Percentiles rank a stretch among this genome's conserved stretches.
Conservation (phyloP, 2,113 vertebrate species). For the Boleophthalmus pectinirostris region DNA sequence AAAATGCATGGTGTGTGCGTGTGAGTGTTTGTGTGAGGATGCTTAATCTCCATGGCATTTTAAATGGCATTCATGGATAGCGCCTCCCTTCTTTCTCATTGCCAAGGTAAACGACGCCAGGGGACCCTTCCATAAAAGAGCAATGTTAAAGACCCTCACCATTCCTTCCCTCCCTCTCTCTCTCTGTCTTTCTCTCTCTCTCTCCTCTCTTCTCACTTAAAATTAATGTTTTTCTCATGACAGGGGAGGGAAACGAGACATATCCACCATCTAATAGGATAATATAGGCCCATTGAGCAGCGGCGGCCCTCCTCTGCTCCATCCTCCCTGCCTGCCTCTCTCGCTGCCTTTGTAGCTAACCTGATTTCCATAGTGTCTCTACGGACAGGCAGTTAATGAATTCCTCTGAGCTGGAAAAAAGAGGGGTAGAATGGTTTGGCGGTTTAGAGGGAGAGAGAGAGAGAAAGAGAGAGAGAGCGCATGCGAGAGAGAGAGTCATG, state of each 20-base stretch:
- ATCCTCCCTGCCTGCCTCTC: constrained; percentile 61
- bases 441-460: constrained; percentile 78
- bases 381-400: constrained; percentile 97
- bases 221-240: constrained; percentile 79
- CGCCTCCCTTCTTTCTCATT: constrained; percentile 87
- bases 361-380: constrained; percentile 97
- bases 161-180: constrained; percentile 61
- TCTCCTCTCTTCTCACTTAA: constrained; percentile 70
- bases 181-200: constrained; percentile 28
- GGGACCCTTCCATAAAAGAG: constrained; percentile 98
- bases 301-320: constrained; percentile 32
- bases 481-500: constrained; percentile 68
- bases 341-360: constrained; percentile 83
- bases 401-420: constrained; percentile 89
- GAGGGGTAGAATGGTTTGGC: constrained; percentile 82
- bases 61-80: constrained; percentile 96
- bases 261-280: constrained; percentile 80
- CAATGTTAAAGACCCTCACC: constrained; percentile 96
- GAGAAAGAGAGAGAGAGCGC: constrained; percentile 58
- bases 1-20: too few species aligned
- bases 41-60: constrained; percentile 96
- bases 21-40: constrained; percentile 54
- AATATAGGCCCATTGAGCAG: constrained; percentile 74
- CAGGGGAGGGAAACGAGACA: constrained; percentile 76
- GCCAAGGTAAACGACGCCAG: constrained; percentile 99